A percentile compares a stretch with the other conserved stretches of the same genome.
These are phyloP conservation scores for Acleris emargana DNA, from an alignment of 2,888 invertebrate genomes.

Conservation along the genomic window DNA sequence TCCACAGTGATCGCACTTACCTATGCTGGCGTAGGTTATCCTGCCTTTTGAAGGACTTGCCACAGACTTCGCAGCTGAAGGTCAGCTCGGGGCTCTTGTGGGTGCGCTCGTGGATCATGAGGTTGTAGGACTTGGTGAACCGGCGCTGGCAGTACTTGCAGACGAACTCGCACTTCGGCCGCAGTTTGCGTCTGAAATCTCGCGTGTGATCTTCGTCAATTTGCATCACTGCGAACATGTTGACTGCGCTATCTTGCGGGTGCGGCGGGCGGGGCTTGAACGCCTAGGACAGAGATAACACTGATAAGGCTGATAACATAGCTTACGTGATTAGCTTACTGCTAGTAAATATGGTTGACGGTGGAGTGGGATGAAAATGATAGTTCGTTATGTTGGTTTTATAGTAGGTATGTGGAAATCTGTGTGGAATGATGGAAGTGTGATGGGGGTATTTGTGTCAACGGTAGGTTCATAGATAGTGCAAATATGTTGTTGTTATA, in stretches of 20 bases:
- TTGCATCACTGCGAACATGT: conserved; percentile 96
- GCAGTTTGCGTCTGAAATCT: conserved; percentile 94
- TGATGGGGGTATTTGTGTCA: conserved; percentile 18
- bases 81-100: conserved; percentile 98
- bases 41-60: conserved; percentile 98
- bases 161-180: conserved; percentile 98
- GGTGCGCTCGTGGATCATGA: conserved; percentile 99
- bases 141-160: conserved; percentile 99
- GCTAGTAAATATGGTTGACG: conserved; percentile 7
- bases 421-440: no score
- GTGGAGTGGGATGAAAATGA: conserved; percentile 4
- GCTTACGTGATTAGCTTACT: conserved; percentile 43
- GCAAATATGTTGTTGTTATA: conserved; percentile 13
- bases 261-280: conserved; percentile 79
- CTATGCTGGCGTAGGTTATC: conserved; percentile 98
- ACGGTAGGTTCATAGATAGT: conserved; percentile 9
- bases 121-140: conserved; percentile 99
- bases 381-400: not conserved
- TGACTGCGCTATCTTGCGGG: conserved; percentile 82
- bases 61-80: conserved; percentile 98
- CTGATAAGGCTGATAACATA: conserved; percentile 47
- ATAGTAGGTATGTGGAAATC: no score
- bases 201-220: conserved; percentile 94
- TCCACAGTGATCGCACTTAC: conserved; percentile 77
- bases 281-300: conserved; percentile 70